phyloP scores from a whole-genome alignment of 2,113 vertebrate species.

The Chloropsis hardwickii region DNA sequence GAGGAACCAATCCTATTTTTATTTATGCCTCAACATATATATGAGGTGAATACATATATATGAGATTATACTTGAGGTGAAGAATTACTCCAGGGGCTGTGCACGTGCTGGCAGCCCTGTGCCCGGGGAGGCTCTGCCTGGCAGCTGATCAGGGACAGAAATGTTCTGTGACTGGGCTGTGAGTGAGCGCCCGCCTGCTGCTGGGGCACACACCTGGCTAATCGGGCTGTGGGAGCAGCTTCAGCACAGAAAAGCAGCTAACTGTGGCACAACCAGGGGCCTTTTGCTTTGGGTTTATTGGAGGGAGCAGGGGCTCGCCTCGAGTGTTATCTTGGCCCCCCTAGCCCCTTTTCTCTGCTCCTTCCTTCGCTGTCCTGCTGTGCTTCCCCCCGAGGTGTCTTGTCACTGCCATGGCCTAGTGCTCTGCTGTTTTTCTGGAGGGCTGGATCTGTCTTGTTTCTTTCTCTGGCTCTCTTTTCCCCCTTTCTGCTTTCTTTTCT shows the following conservation, averaged over 20 bases:
- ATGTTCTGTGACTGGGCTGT: rapidly evolving
- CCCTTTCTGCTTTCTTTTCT: not conserved
- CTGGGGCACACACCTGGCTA: not conserved
- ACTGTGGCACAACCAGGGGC: rapidly evolving
- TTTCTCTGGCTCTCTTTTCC: not conserved
- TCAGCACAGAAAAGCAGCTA: not conserved
- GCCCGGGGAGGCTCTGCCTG: no score
- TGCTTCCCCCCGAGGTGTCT: not conserved
- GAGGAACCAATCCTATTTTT: not conserved
- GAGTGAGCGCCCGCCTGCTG: rapidly evolving
- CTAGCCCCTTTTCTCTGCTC: rapidly evolving
- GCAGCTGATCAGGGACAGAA: rapidly evolving
- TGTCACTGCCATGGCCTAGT: rapidly evolving
- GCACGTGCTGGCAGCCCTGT: not conserved
- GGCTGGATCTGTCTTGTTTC: not conserved
- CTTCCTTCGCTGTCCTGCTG: not conserved
- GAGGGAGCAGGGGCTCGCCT: rapidly evolving
- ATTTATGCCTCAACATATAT: not conserved
- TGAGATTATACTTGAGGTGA: not conserved
- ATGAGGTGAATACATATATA: no score
- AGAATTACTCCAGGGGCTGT: not conserved
- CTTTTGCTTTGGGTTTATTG: no score
- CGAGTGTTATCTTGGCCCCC: not conserved
- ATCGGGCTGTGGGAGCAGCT: not conserved
- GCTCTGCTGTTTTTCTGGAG: not conserved